phyloP scores from a whole-genome alignment of 2,113 vertebrate genomes.

The Ictalurus furcatus region DNA sequence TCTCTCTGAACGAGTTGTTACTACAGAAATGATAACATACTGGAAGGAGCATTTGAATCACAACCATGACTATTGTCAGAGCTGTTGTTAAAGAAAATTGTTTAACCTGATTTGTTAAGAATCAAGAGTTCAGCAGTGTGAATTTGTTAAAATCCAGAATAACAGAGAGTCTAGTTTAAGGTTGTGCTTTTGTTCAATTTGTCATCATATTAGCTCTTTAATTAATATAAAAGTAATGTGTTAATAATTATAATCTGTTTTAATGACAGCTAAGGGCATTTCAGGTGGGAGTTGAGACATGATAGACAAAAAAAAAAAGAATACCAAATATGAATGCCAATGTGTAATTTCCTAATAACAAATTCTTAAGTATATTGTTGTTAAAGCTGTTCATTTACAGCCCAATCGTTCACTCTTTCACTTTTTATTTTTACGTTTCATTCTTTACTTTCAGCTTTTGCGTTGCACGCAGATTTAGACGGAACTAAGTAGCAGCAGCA shows the following conservation, averaged over 20 bases:
- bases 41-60: not conserved
- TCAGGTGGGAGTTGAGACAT: not conserved
- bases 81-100: not conserved
- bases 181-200: not conserved
- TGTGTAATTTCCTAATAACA: not conserved
- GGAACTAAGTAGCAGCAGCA: slow-evolving; percentile 65
- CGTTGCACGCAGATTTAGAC: slow-evolving; percentile 32
- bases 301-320: not conserved
- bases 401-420: not conserved
- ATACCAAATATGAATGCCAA: not conserved
- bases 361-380: not conserved
- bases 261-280: not conserved
- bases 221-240: not conserved
- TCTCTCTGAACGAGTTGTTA: not conserved
- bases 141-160: not conserved
- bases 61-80: not conserved
- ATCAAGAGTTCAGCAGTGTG: not conserved
- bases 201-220: not conserved
- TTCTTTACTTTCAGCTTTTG: not conserved
- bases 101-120: not conserved
- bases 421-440: not conserved
- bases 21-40: not conserved
- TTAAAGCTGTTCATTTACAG: not conserved
- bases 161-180: not conserved
- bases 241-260: not conserved